Evolutionary conservation across 2,797 vertebrate genomes (phyloP).

Genomic region (Silurus lanzhouensis): DNA sequence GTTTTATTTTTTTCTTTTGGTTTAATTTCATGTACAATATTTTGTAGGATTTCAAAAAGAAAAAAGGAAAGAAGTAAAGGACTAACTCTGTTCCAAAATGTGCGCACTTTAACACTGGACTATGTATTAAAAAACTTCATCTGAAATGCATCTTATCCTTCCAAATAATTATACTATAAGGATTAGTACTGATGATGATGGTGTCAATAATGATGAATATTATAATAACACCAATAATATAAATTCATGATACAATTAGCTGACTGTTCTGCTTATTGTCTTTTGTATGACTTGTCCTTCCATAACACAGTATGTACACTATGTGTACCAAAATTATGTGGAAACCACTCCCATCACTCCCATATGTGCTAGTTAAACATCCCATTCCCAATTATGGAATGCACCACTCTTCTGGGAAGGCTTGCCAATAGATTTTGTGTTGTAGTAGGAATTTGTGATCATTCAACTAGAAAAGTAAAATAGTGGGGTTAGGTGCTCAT

Average conservation of each 20-base stretch:
- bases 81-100: neutral
- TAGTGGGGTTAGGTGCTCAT: neutral
- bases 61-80: neutral
- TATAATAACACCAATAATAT: constrained; percentile 16
- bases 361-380: neutral
- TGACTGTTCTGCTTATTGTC: constrained; percentile 13
- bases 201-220: neutral
- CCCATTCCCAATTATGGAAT: neutral
- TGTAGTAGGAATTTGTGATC: neutral
- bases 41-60: neutral
- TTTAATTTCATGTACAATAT: neutral
- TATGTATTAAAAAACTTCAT: constrained; percentile 18
- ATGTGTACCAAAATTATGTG: neutral
- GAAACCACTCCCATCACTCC: neutral
- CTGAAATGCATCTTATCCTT: constrained; percentile 17
- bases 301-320: neutral
- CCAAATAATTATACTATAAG: constrained; percentile 11
- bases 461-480: neutral
- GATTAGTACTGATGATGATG: neutral
- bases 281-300: neutral
- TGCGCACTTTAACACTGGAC: constrained; percentile 20
- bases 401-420: neutral
- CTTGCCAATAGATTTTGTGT: neutral
- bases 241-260: constrained; percentile 10
- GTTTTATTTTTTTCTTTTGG: neutral